Conservation (phyloP, 1,140 invertebrate genomes). For the Sinella curviseta region DNA sequence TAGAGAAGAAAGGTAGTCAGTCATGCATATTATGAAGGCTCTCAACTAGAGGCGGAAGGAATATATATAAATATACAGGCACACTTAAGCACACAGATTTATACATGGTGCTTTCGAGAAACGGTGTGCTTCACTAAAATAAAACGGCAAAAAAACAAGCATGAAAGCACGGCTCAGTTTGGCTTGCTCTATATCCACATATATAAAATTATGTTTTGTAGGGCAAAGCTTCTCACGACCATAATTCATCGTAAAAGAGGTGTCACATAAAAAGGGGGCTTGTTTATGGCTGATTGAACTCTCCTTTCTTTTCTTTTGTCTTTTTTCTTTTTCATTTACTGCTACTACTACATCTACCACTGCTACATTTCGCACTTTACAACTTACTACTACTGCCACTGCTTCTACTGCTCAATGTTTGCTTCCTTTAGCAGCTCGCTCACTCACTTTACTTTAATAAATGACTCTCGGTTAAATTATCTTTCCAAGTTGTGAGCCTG, state of each 20-base stretch:
- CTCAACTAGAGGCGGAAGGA: neutral
- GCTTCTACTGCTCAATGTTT: too few relatives aligned
- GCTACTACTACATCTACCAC: too few relatives aligned
- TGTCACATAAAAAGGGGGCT: conserved; percentile 16
- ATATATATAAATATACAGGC: neutral
- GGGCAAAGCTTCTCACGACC: neutral
- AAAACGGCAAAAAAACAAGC: neutral
- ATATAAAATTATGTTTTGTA: neutral
- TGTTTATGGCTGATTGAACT: conserved; percentile 26
- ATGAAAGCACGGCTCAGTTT: neutral
- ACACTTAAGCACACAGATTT: neutral
- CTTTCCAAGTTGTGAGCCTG: neutral
- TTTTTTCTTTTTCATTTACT: neutral
- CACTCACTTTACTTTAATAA: neutral
- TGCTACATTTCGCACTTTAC: too few relatives aligned
- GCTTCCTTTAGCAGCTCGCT: too few relatives aligned
- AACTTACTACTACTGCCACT: too few relatives aligned
- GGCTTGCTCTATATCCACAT: neutral
- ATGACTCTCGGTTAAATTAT: conserved; percentile 17
- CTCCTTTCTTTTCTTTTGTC: conserved; percentile 3
- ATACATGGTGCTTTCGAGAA: neutral
- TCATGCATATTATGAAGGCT: conserved; percentile 12
- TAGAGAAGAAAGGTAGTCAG: neutral
- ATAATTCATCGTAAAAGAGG: conserved; percentile 25
- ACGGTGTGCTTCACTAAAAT: too few relatives aligned